Percentiles rank a stretch among this genome's conserved stretches.
Conservation (phyloP, 2,113 vertebrate genomes). For the Scomber scombrus region DNA sequence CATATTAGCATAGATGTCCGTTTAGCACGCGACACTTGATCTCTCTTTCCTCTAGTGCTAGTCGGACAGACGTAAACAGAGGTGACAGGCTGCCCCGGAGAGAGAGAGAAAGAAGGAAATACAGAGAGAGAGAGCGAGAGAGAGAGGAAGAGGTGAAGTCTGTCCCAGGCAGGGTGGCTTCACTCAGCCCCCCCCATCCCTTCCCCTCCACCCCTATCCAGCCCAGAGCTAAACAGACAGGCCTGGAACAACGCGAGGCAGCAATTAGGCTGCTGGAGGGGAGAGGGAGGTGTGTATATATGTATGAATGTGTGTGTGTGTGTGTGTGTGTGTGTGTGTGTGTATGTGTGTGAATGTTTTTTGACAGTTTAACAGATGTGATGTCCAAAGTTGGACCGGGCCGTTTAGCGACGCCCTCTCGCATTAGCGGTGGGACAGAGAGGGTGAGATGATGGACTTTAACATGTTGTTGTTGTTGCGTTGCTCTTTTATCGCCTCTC, state of each 20-base stretch:
- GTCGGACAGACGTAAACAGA: conserved; percentile 57
- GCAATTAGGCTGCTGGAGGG: conserved; percentile 64
- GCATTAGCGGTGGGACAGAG: conserved; percentile 59
- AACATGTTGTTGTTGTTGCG: conserved; percentile 58
- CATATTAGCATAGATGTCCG: conserved; percentile 67
- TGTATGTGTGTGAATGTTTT: conserved; percentile 35
- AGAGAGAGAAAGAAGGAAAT: conserved; percentile 9
- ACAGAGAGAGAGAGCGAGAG: conserved; percentile 6
- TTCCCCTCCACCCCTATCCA: not conserved
- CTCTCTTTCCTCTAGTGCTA: conserved; percentile 45
- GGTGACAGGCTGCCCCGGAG: conserved; percentile 68
- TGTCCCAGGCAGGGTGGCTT: conserved; percentile 29
- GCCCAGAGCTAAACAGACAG: conserved; percentile 52
- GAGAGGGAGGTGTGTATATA: conserved; percentile 30
- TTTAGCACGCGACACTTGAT: conserved; percentile 63
- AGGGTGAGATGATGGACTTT: conserved; percentile 50
- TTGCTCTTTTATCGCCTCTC: conserved; percentile 36
- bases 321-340: not conserved
- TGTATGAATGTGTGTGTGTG: not conserved
- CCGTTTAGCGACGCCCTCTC: conserved; percentile 62
- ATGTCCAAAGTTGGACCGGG: conserved; percentile 67
- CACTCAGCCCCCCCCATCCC: not conserved
- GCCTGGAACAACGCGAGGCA: conserved; percentile 51
- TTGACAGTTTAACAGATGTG: conserved; percentile 73
- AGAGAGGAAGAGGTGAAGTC: conserved; percentile 52